Evolutionary conservation across 2,888 invertebrate genomes (phyloP).

Genomic region (Nomada ferruginata): DNA sequence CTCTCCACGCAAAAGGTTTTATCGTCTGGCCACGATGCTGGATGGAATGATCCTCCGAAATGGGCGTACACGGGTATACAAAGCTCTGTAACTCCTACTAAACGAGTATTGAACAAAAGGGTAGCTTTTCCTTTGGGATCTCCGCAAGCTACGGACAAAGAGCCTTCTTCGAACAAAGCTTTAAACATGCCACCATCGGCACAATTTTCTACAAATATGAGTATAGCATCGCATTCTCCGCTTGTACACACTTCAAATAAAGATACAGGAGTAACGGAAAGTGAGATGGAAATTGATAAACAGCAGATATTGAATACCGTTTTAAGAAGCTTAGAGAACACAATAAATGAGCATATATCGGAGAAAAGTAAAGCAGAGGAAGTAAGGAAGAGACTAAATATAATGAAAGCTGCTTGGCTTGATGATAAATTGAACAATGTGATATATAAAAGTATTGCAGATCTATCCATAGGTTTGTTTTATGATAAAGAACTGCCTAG

Average conservation of each 20-base stretch:
- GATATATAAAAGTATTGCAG: slow-evolving; percentile 85
- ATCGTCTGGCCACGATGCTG: slow-evolving; percentile 77
- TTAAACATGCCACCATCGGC: slow-evolving; percentile 72
- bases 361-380: slow-evolving; percentile 81
- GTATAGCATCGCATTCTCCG: slow-evolving; percentile 75
- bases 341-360: slow-evolving; percentile 68
- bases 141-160: slow-evolving; percentile 42
- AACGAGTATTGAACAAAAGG: slow-evolving; percentile 79
- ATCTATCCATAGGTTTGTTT: slow-evolving; percentile 86
- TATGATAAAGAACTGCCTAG: background rate
- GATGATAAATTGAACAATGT: slow-evolving; percentile 85
- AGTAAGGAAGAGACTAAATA: slow-evolving; percentile 85
- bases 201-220: slow-evolving; percentile 21
- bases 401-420: slow-evolving; percentile 87
- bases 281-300: slow-evolving; percentile 64
- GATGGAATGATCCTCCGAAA: slow-evolving; percentile 83
- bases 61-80: slow-evolving; percentile 72
- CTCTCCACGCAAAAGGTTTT: slow-evolving; percentile 78
- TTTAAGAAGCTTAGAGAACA: slow-evolving; percentile 70
- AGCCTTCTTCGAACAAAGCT: slow-evolving; percentile 33
- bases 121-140: slow-evolving; percentile 81
- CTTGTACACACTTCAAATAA: slow-evolving; percentile 61
- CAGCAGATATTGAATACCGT: slow-evolving; percentile 69
- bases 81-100: slow-evolving; percentile 69
- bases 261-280: background rate